phyloP scores from a whole-genome alignment of 1,140 invertebrate genomes.

The Homarus americanus region DNA sequence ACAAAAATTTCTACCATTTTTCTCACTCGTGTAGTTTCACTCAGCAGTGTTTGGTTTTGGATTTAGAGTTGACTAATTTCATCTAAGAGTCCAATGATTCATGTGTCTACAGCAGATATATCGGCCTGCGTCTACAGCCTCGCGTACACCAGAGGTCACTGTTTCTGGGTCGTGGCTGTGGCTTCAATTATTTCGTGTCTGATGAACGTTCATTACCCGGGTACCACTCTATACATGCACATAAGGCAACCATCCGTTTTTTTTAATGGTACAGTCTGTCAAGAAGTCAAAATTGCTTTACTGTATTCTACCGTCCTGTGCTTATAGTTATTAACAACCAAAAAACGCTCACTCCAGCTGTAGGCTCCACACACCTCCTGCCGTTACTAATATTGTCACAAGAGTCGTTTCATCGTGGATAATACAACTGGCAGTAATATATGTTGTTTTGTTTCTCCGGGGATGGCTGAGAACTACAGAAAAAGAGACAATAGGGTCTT shows the following conservation, averaged over 20 bases:
- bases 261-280: constrained; percentile 57
- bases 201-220: not conserved
- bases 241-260: constrained; percentile 60
- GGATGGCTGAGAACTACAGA: not conserved
- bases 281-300: constrained; percentile 66
- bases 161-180: not conserved
- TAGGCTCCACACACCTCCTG: not conserved
- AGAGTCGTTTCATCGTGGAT: not conserved
- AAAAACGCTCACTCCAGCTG: not conserved
- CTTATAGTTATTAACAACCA: not conserved
- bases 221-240: constrained; percentile 58
- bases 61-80: not conserved
- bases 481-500: not conserved
- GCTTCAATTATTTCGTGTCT: not conserved
- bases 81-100: not conserved
- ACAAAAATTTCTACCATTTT: not conserved
- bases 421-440: not conserved
- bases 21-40: constrained; percentile 25
- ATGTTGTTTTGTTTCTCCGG: too few relatives aligned
- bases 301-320: constrained; percentile 25
- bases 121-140: not conserved
- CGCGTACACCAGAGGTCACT: not conserved
- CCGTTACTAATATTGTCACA: not conserved
- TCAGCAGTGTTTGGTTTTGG: not conserved
- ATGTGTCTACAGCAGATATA: not conserved